Evolutionary conservation across 1,140 invertebrate genomes (phyloP).

Genomic region (Trachymyrmex septentrionalis): DNA sequence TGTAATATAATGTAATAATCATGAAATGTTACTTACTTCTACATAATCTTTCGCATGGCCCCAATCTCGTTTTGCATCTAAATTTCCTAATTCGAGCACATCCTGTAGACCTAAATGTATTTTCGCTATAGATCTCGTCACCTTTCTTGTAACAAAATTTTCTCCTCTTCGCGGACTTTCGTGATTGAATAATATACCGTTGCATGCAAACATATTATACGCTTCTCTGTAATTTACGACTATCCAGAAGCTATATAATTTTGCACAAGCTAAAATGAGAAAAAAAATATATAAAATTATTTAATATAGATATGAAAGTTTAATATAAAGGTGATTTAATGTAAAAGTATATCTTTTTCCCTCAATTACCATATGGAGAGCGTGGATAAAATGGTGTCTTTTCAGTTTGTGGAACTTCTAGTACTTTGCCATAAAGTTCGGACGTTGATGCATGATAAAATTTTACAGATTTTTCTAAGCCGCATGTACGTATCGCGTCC

Average conservation of each 20-base stretch:
- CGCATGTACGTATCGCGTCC: slow-evolving; percentile 98
- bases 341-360: not conserved
- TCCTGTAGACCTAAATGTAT: slow-evolving; percentile 96
- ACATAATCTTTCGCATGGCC: slow-evolving; percentile 99
- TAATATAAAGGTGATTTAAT: too few relatives aligned
- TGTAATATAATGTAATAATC: not conserved
- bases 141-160: slow-evolving; percentile 99
- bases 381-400: slow-evolving; percentile 99
- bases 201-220: slow-evolving; percentile 99
- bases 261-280: slow-evolving; percentile 95
- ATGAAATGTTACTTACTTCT: slow-evolving; percentile 89
- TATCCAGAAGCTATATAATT: slow-evolving; percentile 99
- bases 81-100: slow-evolving; percentile 96
- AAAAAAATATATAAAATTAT: slow-evolving; percentile 34
- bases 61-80: slow-evolving; percentile 99
- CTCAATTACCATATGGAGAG: slow-evolving; percentile 97
- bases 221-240: slow-evolving; percentile 99
- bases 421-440: slow-evolving; percentile 99
- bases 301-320: slow-evolving; percentile 9
- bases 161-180: slow-evolving; percentile 99
- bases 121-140: slow-evolving; percentile 98
- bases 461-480: slow-evolving; percentile 93
- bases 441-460: slow-evolving; percentile 99
- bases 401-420: slow-evolving; percentile 98
- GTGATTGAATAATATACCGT: slow-evolving; percentile 99